Conservation (phyloP, 2,888 invertebrate genomes). For the Drosophila pegasa region DNA sequence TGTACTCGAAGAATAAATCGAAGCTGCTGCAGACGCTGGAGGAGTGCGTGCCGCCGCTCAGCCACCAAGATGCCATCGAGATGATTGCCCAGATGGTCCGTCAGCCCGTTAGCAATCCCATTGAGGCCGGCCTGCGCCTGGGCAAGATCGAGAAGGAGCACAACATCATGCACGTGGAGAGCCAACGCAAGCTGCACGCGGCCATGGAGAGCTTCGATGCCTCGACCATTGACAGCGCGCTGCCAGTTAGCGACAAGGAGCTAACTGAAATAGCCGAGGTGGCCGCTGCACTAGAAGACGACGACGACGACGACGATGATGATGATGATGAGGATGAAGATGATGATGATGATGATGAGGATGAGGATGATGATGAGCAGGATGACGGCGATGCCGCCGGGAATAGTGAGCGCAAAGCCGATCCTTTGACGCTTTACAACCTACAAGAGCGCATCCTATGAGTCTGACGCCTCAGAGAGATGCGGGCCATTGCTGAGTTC, state of each 20-base stretch:
- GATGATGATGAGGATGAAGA: conserved; percentile 20
- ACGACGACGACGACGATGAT: conserved; percentile 25
- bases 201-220: conserved; percentile 51
- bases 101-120: conserved; percentile 50
- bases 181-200: conserved; percentile 41
- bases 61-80: conserved; percentile 48
- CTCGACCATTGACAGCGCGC: conserved; percentile 38
- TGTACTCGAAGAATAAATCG: conserved; percentile 60
- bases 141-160: conserved; percentile 33
- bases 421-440: conserved; percentile 19
- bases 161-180: conserved; percentile 54
- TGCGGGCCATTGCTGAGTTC: background rate
- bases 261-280: conserved; percentile 41
- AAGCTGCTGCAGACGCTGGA: conserved; percentile 61
- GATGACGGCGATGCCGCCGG: background rate
- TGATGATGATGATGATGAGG: conserved; percentile 20
- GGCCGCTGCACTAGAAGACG: background rate
- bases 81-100: conserved; percentile 57
- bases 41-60: conserved; percentile 43
- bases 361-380: background rate
- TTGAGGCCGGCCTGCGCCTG: conserved; percentile 42
- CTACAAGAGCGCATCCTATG: conserved; percentile 11
- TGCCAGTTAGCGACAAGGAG: conserved; percentile 60
- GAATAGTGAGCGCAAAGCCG: background rate
- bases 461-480: background rate